Conservation (phyloP, 2,113 vertebrate species). For the Fukomys damarensis region DNA sequence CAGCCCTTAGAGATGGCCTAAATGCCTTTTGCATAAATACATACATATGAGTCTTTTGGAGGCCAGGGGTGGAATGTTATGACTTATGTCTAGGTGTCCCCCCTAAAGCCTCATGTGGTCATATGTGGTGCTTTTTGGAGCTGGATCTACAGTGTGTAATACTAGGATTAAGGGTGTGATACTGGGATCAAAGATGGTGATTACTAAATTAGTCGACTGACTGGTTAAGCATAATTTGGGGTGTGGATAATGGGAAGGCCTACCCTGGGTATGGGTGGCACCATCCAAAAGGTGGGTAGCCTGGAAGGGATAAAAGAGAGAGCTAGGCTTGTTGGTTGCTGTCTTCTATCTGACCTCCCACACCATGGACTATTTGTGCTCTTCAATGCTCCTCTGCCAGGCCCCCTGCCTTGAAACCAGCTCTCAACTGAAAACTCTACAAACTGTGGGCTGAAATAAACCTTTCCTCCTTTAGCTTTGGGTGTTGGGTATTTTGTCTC, state of each 20-base stretch:
- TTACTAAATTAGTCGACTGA: background rate
- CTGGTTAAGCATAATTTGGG: background rate
- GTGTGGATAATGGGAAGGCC: background rate
- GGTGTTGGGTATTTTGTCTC: background rate
- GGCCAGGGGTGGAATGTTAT: background rate
- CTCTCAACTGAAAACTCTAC: background rate
- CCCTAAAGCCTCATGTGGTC: background rate
- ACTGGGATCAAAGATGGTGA: background rate
- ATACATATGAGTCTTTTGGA: background rate
- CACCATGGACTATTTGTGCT: background rate
- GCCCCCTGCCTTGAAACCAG: background rate
- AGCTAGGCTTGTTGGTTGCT: background rate
- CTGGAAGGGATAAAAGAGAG: background rate
- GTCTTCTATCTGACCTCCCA: background rate
- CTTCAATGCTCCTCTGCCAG: background rate
- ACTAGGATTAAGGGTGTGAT: background rate
- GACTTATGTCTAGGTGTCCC: background rate
- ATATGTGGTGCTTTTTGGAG: background rate
- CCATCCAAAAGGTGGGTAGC: background rate
- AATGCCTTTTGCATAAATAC: background rate
- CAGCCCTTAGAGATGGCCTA: background rate
- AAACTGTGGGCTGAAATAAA: background rate
- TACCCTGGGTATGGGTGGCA: background rate
- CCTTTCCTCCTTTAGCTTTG: background rate
- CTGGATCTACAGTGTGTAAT: background rate